phyloP scores from a whole-genome alignment of 2,888 invertebrate genomes.

The Diadegma fenestrale region DNA sequence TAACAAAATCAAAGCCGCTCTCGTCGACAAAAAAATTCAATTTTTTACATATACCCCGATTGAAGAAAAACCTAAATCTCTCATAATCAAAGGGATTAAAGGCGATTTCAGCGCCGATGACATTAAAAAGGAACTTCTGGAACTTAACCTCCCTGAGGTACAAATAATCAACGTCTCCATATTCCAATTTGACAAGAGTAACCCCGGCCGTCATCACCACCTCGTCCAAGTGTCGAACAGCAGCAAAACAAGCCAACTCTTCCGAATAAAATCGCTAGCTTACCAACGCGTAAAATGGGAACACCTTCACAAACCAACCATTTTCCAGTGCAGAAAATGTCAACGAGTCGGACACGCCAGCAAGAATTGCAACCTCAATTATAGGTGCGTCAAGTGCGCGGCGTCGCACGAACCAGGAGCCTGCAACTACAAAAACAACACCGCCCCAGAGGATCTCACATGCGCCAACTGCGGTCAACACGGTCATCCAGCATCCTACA shows the following conservation, averaged over 20 bases:
- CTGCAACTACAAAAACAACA: not conserved
- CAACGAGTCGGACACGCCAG: conserved; percentile 48
- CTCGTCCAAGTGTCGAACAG: conserved; percentile 27
- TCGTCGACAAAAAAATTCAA: not conserved
- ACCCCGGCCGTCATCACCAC: not conserved
- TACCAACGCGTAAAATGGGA: conserved; percentile 53
- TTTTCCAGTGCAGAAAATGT: conserved; percentile 48
- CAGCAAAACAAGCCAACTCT: conserved; percentile 1
- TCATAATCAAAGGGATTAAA: conserved; percentile 31
- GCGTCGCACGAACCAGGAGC: conserved; percentile 26
- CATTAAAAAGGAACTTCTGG: not conserved
- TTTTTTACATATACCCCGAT: conserved; percentile 30
- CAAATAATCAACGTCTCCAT: conserved; percentile 4
- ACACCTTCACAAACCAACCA: conserved; percentile 2
- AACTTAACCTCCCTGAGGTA: not conserved
- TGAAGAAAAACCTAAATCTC: conserved; percentile 8
- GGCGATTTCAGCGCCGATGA: conserved; percentile 22
- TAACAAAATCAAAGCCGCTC: not conserved
- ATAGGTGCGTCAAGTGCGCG: conserved; percentile 56
- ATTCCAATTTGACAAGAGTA: not conserved
- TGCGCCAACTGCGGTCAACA: conserved; percentile 46
- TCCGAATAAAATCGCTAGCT: conserved; percentile 9
- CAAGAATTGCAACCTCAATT: conserved; percentile 25
- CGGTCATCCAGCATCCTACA: conserved; percentile 51
- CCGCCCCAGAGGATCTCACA: not conserved